Percentiles rank a stretch among this genome's conserved stretches.
Conservation (phyloP, 1,140 invertebrate genomes). For the Helicoverpa armigera region DNA sequence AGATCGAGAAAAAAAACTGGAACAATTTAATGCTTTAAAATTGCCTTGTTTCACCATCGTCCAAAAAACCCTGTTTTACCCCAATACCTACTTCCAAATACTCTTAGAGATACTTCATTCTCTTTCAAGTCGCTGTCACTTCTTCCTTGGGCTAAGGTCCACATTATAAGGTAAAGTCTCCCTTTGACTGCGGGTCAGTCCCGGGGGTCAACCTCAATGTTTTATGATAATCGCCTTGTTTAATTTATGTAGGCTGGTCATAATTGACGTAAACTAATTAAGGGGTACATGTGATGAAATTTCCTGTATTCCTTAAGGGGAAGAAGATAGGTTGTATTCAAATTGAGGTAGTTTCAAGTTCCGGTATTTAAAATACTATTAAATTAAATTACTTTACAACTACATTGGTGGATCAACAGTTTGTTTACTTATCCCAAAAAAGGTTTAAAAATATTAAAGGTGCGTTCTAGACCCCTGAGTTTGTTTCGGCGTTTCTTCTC, state of each 20-base stretch:
- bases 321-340: background rate
- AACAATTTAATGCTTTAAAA: no score
- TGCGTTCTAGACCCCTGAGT: no score
- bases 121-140: background rate
- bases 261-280: conserved; percentile 55
- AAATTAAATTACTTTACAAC: background rate
- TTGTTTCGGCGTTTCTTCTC: no score
- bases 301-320: conserved; percentile 21
- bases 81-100: background rate
- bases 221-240: conserved; percentile 63
- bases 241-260: conserved; percentile 57
- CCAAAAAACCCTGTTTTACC: background rate
- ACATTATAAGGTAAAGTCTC: conserved; percentile 49
- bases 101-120: background rate
- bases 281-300: conserved; percentile 25
- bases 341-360: background rate
- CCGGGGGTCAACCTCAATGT: conserved; percentile 53
- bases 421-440: no score
- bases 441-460: no score
- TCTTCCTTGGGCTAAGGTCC: background rate
- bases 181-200: conserved; percentile 57
- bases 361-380: background rate
- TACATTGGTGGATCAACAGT: background rate
- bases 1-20: no score
- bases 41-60: no score